Conservation (phyloP, 2,797 vertebrate species). For the Lacerta bilineata region DNA sequence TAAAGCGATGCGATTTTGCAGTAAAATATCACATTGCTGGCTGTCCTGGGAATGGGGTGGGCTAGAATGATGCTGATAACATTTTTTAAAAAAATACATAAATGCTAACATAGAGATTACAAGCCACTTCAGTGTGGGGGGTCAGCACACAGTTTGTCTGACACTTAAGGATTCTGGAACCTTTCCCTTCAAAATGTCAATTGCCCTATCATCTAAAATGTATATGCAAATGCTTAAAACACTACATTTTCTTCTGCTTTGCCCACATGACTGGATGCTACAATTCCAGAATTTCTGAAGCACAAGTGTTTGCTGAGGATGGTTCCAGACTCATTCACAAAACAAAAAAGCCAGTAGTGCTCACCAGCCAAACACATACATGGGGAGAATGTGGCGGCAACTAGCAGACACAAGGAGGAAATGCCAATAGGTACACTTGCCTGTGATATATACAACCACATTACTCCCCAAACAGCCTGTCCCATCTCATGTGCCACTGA, state of each 20-base stretch:
- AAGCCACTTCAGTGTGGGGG: not conserved
- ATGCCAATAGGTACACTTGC: not conserved
- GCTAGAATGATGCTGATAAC: not conserved
- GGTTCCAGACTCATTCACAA: not conserved
- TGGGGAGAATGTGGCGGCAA: not conserved
- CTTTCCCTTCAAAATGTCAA: not conserved
- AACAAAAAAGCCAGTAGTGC: not conserved
- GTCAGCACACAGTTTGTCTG: not conserved
- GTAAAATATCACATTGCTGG: not conserved
- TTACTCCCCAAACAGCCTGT: too few species aligned
- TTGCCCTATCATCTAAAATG: not conserved
- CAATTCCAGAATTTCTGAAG: not conserved
- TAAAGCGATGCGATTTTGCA: not conserved
- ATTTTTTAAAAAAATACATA: not conserved
- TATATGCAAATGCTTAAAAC: not conserved
- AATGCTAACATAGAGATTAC: not conserved
- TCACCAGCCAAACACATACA: not conserved
- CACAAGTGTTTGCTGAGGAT: too few species aligned
- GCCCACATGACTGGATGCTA: not conserved
- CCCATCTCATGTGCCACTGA: too few species aligned
- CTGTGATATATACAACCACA: not conserved
- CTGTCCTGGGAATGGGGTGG: not conserved
- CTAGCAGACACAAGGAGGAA: not conserved
- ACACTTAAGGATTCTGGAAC: not conserved
- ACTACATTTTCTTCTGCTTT: not conserved